phyloP scores from a whole-genome alignment of 2,113 vertebrate species.

The Neodontobutis hainanensis region DNA sequence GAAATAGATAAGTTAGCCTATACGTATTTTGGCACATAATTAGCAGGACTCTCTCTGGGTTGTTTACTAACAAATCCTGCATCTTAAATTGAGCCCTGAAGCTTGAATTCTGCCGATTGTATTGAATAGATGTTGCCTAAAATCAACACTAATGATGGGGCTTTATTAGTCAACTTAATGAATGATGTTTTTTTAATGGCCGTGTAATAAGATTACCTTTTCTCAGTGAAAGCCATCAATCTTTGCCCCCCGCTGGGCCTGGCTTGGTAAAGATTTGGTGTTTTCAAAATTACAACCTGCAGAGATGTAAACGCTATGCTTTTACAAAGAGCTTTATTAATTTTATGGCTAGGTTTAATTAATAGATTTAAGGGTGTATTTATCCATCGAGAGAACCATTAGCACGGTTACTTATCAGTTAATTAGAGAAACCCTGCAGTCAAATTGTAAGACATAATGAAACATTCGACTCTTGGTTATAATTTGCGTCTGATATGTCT shows the following conservation, averaged over 20 bases:
- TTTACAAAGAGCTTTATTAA: not conserved
- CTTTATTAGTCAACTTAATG: constrained; percentile 75
- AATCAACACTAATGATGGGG: constrained; percentile 66
- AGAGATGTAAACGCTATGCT: not conserved
- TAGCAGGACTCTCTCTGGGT: no score
- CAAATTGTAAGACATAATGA: not conserved
- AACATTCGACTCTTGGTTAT: not conserved
- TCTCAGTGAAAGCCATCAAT: constrained; percentile 72
- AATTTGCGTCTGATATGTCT: not conserved
- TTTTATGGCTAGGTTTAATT: not conserved
- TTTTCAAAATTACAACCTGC: constrained; percentile 9
- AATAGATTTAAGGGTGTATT: not conserved
- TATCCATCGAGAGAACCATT: not conserved
- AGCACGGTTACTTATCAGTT: constrained; percentile 1
- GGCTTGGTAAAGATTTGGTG: constrained; percentile 27
- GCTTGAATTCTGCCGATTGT: constrained; percentile 41
- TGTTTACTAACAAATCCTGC: not conserved
- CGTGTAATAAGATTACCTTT: constrained; percentile 74
- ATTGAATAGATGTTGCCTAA: constrained; percentile 61
- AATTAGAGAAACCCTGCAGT: not conserved
- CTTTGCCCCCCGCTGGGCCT: constrained; percentile 48
- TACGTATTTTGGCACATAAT: no score
- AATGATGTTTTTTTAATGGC: constrained; percentile 80
- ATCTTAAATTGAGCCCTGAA: constrained; percentile 30
- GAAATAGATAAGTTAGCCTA: no score